Base-by-base conservation (phyloP, 2,113 vertebrate genomes). In the Dolichallabes microphthalmus region DNA sequence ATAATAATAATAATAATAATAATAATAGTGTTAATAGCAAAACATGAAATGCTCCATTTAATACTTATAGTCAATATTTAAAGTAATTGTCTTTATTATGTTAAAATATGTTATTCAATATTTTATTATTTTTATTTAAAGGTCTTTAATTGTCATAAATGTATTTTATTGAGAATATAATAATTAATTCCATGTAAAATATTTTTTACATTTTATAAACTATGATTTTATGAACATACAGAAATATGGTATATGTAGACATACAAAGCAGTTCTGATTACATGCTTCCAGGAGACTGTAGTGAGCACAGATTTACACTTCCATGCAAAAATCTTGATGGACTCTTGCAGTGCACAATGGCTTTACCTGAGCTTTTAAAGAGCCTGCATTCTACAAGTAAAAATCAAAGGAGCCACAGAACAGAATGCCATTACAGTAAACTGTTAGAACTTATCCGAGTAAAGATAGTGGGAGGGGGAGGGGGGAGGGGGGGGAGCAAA, bases 351-450 rank as follows among this genome's bases (percentile, higher is more conserved):
- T 58, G 19, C 27, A 78, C 30, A 78, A 78, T 58, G 30, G 53
- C 76, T 58, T 57, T 78, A 78, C 76, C 53, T 35, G 76, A 58
- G 22, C 52, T 30, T 22, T 58, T 19, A 8, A 58, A 5, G 30
- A 35, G 19, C 30, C 76, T 58, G 76, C 27, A 58, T 78, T 78
- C 55, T 35, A 57, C 53, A 78, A 78, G 76, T 78, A 19, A 58
- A 78, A 78, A 78, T 78, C 55, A 78, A 55, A 22, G 50, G 25
- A 78, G 53, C 52, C 27, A 35, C 17, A 35, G 17, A 35, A 11
- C 27, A 77, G 13, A 77, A 74, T 50, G 71, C 22, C 22, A 39
- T 71, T 71, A 71, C 32, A 74, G 39, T 74, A 4, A 50, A 45
- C 32, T 35, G 20, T 74, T 50, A 50, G 68, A 68, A 69, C 66